Conservation (phyloP, 2,797 vertebrate species). For the Leptoclinus maculatus region DNA sequence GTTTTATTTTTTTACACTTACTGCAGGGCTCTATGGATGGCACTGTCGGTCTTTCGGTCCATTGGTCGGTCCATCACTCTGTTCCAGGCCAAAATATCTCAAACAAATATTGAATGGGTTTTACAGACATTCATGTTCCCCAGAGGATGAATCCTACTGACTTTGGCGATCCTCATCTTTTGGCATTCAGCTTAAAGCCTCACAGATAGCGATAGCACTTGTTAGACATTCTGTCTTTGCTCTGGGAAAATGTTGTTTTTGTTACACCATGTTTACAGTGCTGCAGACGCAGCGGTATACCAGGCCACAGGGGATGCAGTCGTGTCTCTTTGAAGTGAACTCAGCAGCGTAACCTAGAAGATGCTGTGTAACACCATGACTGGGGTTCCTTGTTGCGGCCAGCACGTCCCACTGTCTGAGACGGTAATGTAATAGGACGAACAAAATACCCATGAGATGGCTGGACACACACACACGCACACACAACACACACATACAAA, state of each 20-base stretch:
- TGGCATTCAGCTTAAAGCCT: not conserved
- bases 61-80: no score
- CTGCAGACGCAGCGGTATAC: not conserved
- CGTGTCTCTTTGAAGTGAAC: conserved; percentile 13
- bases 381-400: conserved; percentile 22
- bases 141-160: not conserved
- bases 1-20: not conserved
- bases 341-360: conserved; percentile 35
- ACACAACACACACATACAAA: conserved; percentile 28
- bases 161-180: not conserved
- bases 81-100: not conserved
- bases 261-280: not conserved
- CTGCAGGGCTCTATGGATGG: not conserved
- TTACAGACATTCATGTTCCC: not conserved
- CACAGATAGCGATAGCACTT: not conserved
- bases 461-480: conserved; percentile 13
- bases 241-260: not conserved
- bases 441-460: conserved; percentile 52
- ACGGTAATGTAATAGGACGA: conserved; percentile 58
- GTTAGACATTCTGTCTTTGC: not conserved
- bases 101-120: not conserved
- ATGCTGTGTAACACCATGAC: conserved; percentile 30
- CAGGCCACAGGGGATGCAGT: not conserved
- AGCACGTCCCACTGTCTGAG: conserved; percentile 36
- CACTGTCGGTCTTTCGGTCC: no score